Percentiles rank a stretch among this genome's conserved stretches.
Conservation (phyloP, 2,113 vertebrate genomes). For the Peromyscus maniculatus region DNA sequence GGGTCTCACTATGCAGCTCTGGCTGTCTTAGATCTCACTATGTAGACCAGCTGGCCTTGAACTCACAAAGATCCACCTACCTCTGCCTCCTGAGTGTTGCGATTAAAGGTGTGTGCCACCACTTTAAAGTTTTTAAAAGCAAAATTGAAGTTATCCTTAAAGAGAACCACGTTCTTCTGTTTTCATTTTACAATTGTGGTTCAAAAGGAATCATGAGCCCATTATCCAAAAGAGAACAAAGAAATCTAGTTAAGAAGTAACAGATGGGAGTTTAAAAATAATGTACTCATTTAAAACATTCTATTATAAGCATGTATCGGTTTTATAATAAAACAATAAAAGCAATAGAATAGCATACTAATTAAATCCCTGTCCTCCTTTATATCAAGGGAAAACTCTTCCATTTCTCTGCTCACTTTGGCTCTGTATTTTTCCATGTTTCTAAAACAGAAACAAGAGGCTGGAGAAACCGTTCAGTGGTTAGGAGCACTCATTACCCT, state of each 20-base stretch:
- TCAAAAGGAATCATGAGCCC: constrained; percentile 44
- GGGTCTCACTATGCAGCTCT: background rate
- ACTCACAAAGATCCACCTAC: no score
- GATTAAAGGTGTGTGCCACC: background rate
- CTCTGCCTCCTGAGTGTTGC: background rate
- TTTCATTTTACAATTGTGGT: constrained; percentile 61
- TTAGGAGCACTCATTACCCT: background rate
- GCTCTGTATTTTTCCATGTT: background rate
- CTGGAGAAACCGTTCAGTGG: background rate
- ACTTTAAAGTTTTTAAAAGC: background rate
- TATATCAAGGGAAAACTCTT: background rate
- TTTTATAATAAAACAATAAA: constrained; percentile 56
- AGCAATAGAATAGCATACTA: constrained; percentile 24
- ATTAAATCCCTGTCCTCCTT: constrained; percentile 52
- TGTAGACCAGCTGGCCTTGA: background rate
- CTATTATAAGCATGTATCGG: constrained; percentile 62
- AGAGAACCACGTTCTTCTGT: constrained; percentile 15
- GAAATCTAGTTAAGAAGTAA: constrained; percentile 61
- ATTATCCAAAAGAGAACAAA: constrained; percentile 39
- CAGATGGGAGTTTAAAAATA: constrained; percentile 75
- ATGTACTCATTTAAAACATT: constrained; percentile 56
- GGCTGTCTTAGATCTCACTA: background rate
- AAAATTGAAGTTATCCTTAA: constrained; percentile 16
- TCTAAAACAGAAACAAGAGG: background rate
- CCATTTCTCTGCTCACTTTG: background rate